Evolutionary conservation across 2,888 invertebrate species (phyloP), one percentile per base, ranked within the genome.

Genomic region (Pharmacophagus antenor): DNA sequence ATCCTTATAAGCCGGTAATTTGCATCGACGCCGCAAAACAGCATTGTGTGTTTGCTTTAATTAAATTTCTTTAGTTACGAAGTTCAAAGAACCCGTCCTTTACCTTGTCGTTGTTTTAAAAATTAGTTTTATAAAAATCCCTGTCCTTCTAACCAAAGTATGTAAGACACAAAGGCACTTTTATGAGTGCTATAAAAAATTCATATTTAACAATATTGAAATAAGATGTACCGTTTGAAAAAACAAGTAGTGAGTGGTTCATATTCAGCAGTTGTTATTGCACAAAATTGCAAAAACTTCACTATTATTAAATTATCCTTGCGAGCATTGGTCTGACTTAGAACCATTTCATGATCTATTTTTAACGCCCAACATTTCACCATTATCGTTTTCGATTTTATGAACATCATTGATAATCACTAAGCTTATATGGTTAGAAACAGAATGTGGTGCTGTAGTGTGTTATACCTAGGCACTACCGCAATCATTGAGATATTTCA

Each of bases 1-100:
- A 59, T 18, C 54, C 59, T 27, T 59, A 59, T 49, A 54, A 54
- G 53, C n/a, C 12, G 20, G 47, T 22, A 31, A 44, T 54, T 49
- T 27, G 22, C 49, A 53, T 22, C 48, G 56, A 12, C 27, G 49
- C 41, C 27, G 41, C 23, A 42, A 54, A 54, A 49, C 54, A 48
- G 25, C 8, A 37, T 52, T 21, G 37, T 52, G 41, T 52, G 21
- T 37, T 18, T 51, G 31, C 15, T 31, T 15, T 2, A 37, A 0
- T 41, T 52, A 20, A 8, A 31, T 27, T 50, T 50, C 20, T 37
- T 8, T 31, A 27, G 18, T 18, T 18, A 31, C 18, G 5, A 50
- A 50, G 50, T 50, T 50, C 50, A 50, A 7, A 10, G 31, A 31
- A 18, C 50, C 18, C 12, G 15, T 47, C 20, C 44, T 18, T 18